phyloP scores from a whole-genome alignment of 2,888 invertebrate genomes.

The Barypeithes pellucidus region DNA sequence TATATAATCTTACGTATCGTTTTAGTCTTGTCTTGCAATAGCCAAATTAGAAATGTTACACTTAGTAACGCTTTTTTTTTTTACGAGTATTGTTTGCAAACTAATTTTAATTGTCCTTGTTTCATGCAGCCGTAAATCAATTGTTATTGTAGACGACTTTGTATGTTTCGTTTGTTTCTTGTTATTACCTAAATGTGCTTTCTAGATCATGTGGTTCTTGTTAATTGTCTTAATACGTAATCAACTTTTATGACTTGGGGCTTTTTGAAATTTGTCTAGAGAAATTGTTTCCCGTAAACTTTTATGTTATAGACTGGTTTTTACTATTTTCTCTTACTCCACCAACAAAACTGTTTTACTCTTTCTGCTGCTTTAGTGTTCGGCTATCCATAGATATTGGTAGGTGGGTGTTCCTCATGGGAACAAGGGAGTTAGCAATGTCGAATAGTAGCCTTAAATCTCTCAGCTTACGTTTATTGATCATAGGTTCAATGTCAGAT shows the following conservation, averaged over 20 bases:
- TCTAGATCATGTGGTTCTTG: background rate
- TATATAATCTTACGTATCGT: background rate
- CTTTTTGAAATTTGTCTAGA: background rate
- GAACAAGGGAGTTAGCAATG: too few relatives aligned
- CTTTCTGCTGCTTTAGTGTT: too few relatives aligned
- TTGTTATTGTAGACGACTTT: constrained; percentile 18
- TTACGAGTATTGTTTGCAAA: constrained; percentile 13
- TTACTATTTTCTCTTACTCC: too few relatives aligned
- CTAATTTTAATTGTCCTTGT: constrained; percentile 14
- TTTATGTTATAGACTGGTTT: too few relatives aligned
- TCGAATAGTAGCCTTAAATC: too few relatives aligned
- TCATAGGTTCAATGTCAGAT: too few relatives aligned
- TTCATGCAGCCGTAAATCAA: constrained; percentile 9
- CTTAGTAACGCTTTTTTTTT: constrained; percentile 14
- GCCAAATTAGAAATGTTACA: constrained; percentile 4
- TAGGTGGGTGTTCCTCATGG: too few relatives aligned
- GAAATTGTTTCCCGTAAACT: too few relatives aligned
- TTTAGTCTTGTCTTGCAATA: background rate
- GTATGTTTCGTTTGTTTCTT: constrained; percentile 15
- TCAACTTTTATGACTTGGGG: background rate
- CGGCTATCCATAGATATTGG: too few relatives aligned
- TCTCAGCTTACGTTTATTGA: too few relatives aligned
- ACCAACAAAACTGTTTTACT: too few relatives aligned
- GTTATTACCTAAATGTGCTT: constrained; percentile 8
- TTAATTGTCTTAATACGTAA: constrained; percentile 1